Evolutionary conservation across 2,113 vertebrate species (phyloP).

Genomic region (Cranoglanis bouderius): DNA sequence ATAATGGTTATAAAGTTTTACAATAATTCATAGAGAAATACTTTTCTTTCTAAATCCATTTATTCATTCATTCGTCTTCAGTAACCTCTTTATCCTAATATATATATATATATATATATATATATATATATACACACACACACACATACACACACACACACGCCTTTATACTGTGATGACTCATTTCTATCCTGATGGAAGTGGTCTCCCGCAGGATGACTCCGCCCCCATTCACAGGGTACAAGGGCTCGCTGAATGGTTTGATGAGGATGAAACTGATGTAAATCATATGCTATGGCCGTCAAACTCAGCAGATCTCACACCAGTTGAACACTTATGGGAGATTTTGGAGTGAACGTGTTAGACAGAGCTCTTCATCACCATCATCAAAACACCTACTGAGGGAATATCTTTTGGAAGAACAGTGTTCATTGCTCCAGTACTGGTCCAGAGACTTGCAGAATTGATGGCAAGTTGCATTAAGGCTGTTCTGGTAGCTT

Average conservation of each 20-base stretch:
- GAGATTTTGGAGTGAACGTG: neutral
- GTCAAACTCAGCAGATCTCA: neutral
- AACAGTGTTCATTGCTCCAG: neutral
- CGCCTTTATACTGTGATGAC: neutral
- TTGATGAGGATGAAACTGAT: neutral
- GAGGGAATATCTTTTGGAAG: neutral
- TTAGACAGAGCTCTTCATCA: neutral
- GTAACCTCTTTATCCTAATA: neutral
- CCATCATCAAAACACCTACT: neutral
- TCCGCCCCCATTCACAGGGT: neutral
- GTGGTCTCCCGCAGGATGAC: neutral
- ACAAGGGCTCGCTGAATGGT: neutral
- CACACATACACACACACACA: neutral
- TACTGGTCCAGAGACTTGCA: neutral
- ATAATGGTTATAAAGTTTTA: neutral
- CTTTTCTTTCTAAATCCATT: neutral
- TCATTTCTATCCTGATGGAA: neutral
- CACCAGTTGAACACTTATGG: neutral
- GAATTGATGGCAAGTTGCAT: neutral
- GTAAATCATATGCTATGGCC: neutral
- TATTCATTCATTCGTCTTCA: neutral
- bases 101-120: no score
- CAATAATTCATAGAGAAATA: neutral
- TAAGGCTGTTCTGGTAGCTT: neutral
- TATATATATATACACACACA: no score